These are phyloP conservation scores for Pipa parva DNA, from an alignment of 2,113 vertebrate species.

Conservation along the genomic window DNA sequence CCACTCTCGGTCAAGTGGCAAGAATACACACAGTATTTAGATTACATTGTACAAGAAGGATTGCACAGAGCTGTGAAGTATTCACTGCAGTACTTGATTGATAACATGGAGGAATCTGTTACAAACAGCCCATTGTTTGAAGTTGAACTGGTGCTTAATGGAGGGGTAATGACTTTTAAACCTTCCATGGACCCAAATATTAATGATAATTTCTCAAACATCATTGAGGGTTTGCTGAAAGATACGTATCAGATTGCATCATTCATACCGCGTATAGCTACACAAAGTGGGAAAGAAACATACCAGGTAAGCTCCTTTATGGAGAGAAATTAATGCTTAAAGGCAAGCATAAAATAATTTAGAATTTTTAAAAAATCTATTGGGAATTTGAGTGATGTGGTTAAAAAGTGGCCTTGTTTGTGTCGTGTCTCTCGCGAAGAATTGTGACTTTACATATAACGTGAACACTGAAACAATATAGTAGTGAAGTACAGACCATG, in stretches of 20 bases:
- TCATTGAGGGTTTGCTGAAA: conserved; percentile 61
- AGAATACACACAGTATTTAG: conserved; percentile 64
- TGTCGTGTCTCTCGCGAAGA: too few relatives aligned
- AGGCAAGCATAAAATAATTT: background rate
- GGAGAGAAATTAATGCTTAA: too few relatives aligned
- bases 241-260: conserved; percentile 61
- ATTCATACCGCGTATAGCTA: conserved; percentile 61
- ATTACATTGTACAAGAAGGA: conserved; percentile 67
- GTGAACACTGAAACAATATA: too few relatives aligned
- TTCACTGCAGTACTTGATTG: conserved; percentile 68
- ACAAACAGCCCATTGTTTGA: conserved; percentile 66
- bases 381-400: too few relatives aligned
- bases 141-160: conserved; percentile 64
- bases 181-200: conserved; percentile 61
- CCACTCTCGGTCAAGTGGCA: conserved; percentile 65
- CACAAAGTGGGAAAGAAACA: conserved; percentile 54
- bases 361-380: too few relatives aligned
- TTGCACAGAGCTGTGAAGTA: conserved; percentile 66
- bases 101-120: conserved; percentile 65
- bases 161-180: conserved; percentile 62
- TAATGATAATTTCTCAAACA: conserved; percentile 65
- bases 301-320: conserved; percentile 61
- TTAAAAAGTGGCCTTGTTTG: too few relatives aligned
- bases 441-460: too few relatives aligned
- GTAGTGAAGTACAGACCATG: too few relatives aligned